Evolutionary conservation across 2,113 vertebrate genomes (phyloP).

Genomic region (Scophthalmus maximus): DNA sequence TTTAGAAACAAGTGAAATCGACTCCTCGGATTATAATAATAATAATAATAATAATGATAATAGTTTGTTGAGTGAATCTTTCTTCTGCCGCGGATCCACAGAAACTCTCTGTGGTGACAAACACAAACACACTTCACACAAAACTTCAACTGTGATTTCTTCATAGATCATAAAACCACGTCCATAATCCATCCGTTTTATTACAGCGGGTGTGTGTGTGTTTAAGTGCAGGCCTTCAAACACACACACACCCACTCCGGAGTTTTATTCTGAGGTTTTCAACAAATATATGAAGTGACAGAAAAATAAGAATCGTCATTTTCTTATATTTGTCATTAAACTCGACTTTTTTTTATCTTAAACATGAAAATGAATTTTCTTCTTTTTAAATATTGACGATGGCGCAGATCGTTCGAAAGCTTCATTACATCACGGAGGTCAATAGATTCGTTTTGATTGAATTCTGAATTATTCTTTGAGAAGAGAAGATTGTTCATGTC

Average conservation of each 20-base stretch:
- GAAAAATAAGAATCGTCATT: not conserved
- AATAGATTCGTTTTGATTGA: no score
- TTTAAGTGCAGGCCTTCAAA: not conserved
- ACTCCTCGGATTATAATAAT: not conserved
- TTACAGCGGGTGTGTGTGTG: not conserved
- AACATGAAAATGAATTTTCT: no score
- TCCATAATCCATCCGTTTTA: constrained; percentile 25
- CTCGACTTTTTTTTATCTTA: no score
- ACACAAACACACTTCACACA: constrained; percentile 19
- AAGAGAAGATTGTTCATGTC: no score
- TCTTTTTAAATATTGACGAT: no score
- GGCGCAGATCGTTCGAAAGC: no score
- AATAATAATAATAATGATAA: not conserved
- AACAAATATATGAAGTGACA: not conserved
- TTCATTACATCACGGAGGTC: no score
- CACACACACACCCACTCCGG: not conserved
- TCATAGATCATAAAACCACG: constrained; percentile 41
- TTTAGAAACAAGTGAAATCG: not conserved
- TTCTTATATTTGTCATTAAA: no score
- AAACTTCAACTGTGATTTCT: constrained; percentile 30
- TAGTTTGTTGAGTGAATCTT: not conserved
- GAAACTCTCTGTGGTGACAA: not conserved
- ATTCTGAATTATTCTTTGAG: no score
- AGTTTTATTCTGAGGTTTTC: not conserved
- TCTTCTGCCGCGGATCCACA: not conserved